Conservation (phyloP, 2,888 invertebrate species). For the Rhagophthalmus giganteus region DNA sequence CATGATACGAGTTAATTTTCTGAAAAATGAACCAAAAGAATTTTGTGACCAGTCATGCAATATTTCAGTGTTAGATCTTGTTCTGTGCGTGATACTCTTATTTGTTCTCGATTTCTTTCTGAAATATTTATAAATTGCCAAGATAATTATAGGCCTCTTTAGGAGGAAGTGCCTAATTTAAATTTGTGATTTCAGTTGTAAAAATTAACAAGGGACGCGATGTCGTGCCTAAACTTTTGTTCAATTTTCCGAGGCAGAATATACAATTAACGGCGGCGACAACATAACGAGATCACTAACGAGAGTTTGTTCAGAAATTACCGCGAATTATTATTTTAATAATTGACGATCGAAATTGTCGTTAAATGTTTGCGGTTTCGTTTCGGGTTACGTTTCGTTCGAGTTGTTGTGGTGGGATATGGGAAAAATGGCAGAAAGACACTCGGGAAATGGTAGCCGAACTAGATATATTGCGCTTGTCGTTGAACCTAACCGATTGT, state of each 20-base stretch:
- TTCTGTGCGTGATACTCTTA: slow-evolving; percentile 30
- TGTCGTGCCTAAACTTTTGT: background rate
- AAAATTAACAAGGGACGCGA: background rate
- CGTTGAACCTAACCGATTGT: no score
- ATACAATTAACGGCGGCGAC: background rate
- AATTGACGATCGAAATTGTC: no score
- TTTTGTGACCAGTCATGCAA: slow-evolving; percentile 32
- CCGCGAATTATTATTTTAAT: no score
- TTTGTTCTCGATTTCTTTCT: slow-evolving; percentile 21
- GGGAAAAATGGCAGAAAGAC: no score
- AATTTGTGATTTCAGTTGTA: slow-evolving; percentile 11
- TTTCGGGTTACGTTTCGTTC: no score
- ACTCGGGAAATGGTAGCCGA: no score
- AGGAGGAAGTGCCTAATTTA: slow-evolving; percentile 19
- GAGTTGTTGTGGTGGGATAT: no score
- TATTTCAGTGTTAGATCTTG: slow-evolving; percentile 25
- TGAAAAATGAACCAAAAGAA: slow-evolving; percentile 33
- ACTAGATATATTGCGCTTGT: no score
- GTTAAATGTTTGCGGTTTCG: no score
- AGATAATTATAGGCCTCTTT: slow-evolving; percentile 15
- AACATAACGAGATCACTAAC: background rate
- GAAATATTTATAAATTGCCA: slow-evolving; percentile 23
- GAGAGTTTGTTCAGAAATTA: no score
- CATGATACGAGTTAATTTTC: slow-evolving; percentile 38
- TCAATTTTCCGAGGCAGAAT: background rate